These are phyloP conservation scores for Chaenogobius annularis DNA, from an alignment of 2,113 vertebrate species.

Conservation along the genomic window DNA sequence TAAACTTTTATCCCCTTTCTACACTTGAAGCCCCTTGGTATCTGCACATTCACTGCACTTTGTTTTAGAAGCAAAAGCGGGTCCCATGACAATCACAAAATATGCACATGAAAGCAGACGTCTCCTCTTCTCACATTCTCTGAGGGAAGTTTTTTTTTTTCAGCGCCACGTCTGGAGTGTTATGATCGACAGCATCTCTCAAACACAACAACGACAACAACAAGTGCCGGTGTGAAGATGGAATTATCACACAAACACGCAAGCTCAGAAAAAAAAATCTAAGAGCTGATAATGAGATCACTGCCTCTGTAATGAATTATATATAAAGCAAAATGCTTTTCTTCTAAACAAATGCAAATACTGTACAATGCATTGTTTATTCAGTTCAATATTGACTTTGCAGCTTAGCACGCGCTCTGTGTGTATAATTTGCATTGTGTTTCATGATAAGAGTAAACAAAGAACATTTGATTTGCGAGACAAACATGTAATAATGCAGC, in stretches of 20 bases:
- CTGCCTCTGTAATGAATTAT: neutral
- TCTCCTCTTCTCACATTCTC: conserved; percentile 12
- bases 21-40: neutral
- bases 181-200: conserved; percentile 21
- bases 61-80: conserved; percentile 32
- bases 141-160: neutral
- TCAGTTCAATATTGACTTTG: neutral
- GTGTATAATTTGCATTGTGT: neutral
- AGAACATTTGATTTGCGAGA: neutral
- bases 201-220: conserved; percentile 5
- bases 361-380: neutral
- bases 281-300: conserved; percentile 24
- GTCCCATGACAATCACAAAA: conserved; percentile 37
- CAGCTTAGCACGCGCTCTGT: neutral
- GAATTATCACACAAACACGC: conserved; percentile 18
- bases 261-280: conserved; percentile 15
- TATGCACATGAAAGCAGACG: conserved; percentile 28
- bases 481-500: neutral
- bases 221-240: conserved; percentile 17
- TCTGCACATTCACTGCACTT: conserved; percentile 21
- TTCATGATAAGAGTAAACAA: neutral
- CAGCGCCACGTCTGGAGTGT: conserved; percentile 11
- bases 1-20: conserved; percentile 32
- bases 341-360: neutral
- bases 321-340: neutral